A percentile compares a stretch with the other conserved stretches of the same genome.
Evolutionary conservation across 2,797 vertebrate species (phyloP).

Genomic region (Gorsachius magnificus): DNA sequence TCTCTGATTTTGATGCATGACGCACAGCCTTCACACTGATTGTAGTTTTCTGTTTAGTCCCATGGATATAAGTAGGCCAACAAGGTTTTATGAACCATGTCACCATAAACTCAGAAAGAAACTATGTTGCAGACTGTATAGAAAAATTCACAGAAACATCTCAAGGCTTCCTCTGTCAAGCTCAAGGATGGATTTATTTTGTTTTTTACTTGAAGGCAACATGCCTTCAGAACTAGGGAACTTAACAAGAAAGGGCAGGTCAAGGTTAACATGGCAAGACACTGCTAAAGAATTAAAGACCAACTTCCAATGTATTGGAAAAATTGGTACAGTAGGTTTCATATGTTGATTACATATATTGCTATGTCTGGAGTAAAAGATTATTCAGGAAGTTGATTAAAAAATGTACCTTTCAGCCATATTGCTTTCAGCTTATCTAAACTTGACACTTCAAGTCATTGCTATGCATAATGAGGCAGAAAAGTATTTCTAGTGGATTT

Average conservation of each 20-base stretch:
- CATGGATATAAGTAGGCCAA: not conserved
- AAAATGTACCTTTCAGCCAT: constrained; percentile 58
- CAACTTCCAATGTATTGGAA: constrained; percentile 1
- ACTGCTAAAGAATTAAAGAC: constrained; percentile 39
- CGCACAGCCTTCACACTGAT: not conserved
- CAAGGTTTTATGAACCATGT: not conserved
- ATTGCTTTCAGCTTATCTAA: constrained; percentile 62
- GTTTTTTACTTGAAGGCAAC: not conserved
- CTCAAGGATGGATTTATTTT: not conserved
- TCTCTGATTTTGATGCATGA: not conserved
- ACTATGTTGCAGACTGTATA: not conserved
- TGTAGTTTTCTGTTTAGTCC: not conserved
- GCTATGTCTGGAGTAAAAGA: constrained; percentile 36
- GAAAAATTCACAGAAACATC: not conserved
- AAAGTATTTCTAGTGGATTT: constrained; percentile 23
- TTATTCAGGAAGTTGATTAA: constrained; percentile 59
- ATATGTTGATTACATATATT: constrained; percentile 50
- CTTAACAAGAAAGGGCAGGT: not conserved
- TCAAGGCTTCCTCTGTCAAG: constrained; percentile 2
- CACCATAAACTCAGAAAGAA: not conserved
- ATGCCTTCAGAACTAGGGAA: not conserved
- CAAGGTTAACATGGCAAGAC: constrained; percentile 19
- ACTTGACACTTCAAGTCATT: constrained; percentile 12
- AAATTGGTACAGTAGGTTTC: constrained; percentile 36
- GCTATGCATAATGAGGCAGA: not conserved